Percentiles rank a stretch among this genome's conserved stretches.
These are phyloP conservation scores for Morinoia aosen DNA, from an alignment of 2,888 invertebrate genomes.

Conservation along the genomic window DNA sequence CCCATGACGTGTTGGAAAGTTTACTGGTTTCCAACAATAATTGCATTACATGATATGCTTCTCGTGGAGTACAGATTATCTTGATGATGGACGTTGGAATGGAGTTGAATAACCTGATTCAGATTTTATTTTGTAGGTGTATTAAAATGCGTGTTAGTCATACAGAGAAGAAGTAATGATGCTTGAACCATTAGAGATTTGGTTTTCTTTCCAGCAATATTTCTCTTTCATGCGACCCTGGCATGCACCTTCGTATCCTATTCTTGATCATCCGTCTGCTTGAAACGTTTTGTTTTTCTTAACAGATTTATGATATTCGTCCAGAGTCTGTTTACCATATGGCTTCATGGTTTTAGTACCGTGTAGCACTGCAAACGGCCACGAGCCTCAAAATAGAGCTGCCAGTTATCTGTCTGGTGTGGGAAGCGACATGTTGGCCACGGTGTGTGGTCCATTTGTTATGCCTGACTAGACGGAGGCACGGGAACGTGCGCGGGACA, in stretches of 20 bases:
- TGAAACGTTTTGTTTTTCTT: neutral
- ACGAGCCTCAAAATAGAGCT: neutral
- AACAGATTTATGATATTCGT: neutral
- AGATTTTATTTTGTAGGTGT: too few species aligned
- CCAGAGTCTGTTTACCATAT: neutral
- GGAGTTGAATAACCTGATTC: too few species aligned
- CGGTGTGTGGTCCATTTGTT: neutral
- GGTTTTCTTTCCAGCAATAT: neutral
- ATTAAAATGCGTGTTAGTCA: too few species aligned
- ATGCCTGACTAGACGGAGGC: neutral
- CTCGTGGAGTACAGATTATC: too few species aligned
- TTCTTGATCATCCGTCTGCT: neutral
- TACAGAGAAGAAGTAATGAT: too few species aligned
- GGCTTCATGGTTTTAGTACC: neutral
- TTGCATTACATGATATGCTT: too few species aligned
- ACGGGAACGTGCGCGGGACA: neutral
- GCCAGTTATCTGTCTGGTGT: neutral
- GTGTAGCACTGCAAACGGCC: neutral
- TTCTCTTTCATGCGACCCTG: neutral
- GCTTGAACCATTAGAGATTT: too few species aligned
- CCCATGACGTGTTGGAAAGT: too few species aligned
- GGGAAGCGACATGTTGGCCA: neutral
- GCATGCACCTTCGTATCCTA: neutral
- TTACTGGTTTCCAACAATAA: too few species aligned
- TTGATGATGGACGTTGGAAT: too few species aligned